Evolutionary conservation across 2,888 invertebrate species (phyloP).

Genomic region (Clunio marinus): DNA sequence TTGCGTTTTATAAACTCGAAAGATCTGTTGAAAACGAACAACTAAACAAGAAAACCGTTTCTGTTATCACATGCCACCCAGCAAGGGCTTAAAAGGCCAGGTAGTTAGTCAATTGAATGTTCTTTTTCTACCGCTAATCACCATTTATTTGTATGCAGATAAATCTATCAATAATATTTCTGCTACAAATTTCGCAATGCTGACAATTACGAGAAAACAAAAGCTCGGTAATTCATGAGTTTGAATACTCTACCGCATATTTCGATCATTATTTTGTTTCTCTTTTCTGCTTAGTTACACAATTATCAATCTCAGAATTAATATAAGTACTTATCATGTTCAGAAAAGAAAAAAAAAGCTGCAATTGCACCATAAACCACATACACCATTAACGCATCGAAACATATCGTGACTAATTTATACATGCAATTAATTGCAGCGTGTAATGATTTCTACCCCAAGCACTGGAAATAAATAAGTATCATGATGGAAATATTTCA

Average conservation of each 20-base stretch:
- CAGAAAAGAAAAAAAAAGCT: no score
- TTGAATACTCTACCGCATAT: not conserved
- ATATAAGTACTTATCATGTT: no score
- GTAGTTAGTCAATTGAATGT: not conserved
- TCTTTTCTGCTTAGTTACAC: no score
- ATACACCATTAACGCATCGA: constrained; percentile 25
- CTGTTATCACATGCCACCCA: constrained; percentile 25
- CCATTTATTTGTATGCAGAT: constrained; percentile 34
- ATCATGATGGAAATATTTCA: no score
- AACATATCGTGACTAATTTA: constrained; percentile 35
- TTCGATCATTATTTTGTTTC: not conserved
- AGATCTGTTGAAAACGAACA: not conserved
- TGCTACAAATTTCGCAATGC: constrained; percentile 32
- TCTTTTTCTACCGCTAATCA: constrained; percentile 36
- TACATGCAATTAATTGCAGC: constrained; percentile 23
- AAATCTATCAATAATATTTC: constrained; percentile 38
- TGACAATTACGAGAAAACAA: constrained; percentile 11
- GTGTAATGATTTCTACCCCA: not conserved
- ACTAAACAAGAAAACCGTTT: not conserved
- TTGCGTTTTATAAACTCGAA: constrained; percentile 5
- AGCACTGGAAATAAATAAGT: no score
- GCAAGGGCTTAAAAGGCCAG: not conserved
- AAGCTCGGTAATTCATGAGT: not conserved
- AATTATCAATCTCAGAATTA: constrained; percentile 1
- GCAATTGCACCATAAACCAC: not conserved